These are phyloP conservation scores for Ceramica pisi DNA, from an alignment of 2,888 invertebrate species.

Conservation along the genomic window DNA sequence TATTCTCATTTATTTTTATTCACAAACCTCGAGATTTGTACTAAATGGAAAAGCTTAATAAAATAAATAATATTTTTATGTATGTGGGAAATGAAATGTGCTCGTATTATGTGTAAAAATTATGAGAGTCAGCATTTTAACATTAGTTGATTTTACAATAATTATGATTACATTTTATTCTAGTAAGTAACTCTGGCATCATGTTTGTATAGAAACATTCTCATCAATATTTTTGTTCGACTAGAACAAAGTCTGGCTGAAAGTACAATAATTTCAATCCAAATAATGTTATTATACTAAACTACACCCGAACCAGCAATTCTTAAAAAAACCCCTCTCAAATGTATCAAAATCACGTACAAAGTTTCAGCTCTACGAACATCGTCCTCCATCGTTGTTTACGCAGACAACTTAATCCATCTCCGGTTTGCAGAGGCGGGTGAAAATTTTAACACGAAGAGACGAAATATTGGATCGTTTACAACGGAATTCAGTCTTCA, in stretches of 20 bases:
- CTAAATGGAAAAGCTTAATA: slow-evolving; percentile 37
- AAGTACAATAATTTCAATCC: slow-evolving; percentile 9
- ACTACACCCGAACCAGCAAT: slow-evolving; percentile 7
- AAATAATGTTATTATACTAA: slow-evolving; percentile 17
- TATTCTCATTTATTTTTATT: slow-evolving; percentile 62
- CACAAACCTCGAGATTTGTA: slow-evolving; percentile 50
- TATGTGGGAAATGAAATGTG: neutral
- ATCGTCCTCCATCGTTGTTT: slow-evolving; percentile 39
- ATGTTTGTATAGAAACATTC: slow-evolving; percentile 10
- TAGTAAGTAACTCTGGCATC: neutral
- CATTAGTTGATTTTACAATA: neutral
- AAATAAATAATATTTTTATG: slow-evolving; percentile 28
- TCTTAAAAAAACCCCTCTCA: slow-evolving; percentile 7
- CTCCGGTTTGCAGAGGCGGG: slow-evolving; percentile 34
- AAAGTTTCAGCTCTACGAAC: slow-evolving; percentile 10
- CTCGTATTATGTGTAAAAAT: neutral
- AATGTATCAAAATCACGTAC: slow-evolving; percentile 27
- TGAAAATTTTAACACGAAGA: slow-evolving; percentile 48
- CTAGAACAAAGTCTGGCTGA: neutral
- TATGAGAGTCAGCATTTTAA: neutral
- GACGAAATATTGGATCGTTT: slow-evolving; percentile 58
- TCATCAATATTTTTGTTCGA: neutral
- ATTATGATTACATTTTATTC: neutral
- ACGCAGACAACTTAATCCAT: slow-evolving; percentile 54
- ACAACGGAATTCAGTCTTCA: slow-evolving; percentile 57